phyloP scores from a whole-genome alignment of 2,888 invertebrate genomes.

The Agapostemon virescens region DNA sequence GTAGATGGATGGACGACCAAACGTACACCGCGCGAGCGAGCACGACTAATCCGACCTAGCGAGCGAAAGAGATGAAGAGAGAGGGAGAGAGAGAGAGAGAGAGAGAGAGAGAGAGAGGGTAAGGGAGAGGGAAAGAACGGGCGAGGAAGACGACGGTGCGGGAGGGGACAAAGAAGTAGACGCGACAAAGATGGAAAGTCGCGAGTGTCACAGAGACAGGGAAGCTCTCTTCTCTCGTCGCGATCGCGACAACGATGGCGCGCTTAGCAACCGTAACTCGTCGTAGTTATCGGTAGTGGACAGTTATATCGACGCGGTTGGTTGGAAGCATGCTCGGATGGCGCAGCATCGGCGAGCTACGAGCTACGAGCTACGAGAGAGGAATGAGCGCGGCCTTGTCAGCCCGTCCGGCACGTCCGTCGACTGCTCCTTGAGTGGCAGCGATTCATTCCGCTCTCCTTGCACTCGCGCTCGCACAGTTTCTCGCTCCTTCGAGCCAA shows the following conservation, averaged over 20 bases:
- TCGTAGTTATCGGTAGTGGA: conserved; percentile 53
- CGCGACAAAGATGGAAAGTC: conserved; percentile 30
- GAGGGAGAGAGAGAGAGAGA: conserved; percentile 1
- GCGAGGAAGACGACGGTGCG: background rate
- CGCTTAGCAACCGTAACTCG: conserved; percentile 55
- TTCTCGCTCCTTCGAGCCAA: conserved; percentile 38
- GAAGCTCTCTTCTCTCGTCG: conserved; percentile 27
- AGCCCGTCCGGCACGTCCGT: conserved; percentile 67
- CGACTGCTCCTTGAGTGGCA: conserved; percentile 72
- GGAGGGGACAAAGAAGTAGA: background rate
- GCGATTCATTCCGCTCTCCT: conserved; percentile 69
- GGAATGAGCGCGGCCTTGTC: conserved; percentile 64
- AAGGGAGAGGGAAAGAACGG: background rate
- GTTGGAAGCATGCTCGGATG: conserved; percentile 41
- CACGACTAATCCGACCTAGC: conserved; percentile 5
- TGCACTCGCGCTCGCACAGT: conserved; percentile 33
- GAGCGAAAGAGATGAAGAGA: background rate
- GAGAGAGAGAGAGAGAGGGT: background rate
- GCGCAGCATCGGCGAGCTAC: conserved; percentile 36
- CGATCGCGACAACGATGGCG: conserved; percentile 47
- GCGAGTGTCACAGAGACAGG: conserved; percentile 21
- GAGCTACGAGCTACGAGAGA: conserved; percentile 33
- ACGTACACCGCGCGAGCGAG: conserved; percentile 30
- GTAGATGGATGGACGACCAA: conserved; percentile 49
- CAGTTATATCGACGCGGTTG: conserved; percentile 59